A percentile compares a stretch with the other conserved stretches of the same genome.
Evolutionary conservation across 2,797 vertebrate genomes (phyloP).

Genomic region (Percopsis omiscomaycus): DNA sequence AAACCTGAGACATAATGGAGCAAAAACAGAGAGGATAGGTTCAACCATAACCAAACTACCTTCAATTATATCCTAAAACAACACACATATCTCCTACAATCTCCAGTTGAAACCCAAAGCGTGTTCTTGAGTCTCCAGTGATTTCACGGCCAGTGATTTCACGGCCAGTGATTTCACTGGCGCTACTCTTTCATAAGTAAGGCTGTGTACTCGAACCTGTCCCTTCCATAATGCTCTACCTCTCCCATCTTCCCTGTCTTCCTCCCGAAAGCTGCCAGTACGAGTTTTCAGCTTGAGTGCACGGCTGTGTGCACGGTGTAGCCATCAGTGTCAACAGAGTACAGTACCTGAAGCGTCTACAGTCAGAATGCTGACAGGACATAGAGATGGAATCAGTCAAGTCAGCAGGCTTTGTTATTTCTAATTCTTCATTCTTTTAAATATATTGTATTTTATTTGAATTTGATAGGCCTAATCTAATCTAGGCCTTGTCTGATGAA

Average conservation of each 20-base stretch:
- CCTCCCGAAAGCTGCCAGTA: conserved; percentile 71
- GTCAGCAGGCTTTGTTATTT: neutral
- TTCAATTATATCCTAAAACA: too few relatives aligned
- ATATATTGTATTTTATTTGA: neutral
- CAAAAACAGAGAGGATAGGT: too few relatives aligned
- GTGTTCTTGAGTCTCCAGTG: neutral
- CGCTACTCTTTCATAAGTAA: conserved; percentile 36
- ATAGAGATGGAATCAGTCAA: conserved; percentile 40
- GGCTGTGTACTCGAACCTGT: conserved; percentile 49
- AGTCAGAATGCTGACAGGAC: conserved; percentile 59
- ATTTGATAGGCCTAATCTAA: neutral
- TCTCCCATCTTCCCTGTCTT: conserved; percentile 38
- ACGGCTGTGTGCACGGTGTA: conserved; percentile 55
- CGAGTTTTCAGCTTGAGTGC: conserved; percentile 74
- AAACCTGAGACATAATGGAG: too few relatives aligned
- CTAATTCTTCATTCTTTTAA: too few relatives aligned
- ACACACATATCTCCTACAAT: too few relatives aligned
- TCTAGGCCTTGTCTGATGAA: too few relatives aligned
- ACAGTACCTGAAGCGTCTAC: conserved; percentile 57
- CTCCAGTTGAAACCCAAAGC: too few relatives aligned
- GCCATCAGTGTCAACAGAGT: conserved; percentile 70
- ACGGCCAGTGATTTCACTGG: conserved; percentile 43
- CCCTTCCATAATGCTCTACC: conserved; percentile 41
- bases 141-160: conserved; percentile 31
- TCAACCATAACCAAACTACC: too few relatives aligned